These are phyloP conservation scores for Arnoldichthys spilopterus DNA, from an alignment of 2,797 vertebrate genomes.

Conservation along the genomic window DNA sequence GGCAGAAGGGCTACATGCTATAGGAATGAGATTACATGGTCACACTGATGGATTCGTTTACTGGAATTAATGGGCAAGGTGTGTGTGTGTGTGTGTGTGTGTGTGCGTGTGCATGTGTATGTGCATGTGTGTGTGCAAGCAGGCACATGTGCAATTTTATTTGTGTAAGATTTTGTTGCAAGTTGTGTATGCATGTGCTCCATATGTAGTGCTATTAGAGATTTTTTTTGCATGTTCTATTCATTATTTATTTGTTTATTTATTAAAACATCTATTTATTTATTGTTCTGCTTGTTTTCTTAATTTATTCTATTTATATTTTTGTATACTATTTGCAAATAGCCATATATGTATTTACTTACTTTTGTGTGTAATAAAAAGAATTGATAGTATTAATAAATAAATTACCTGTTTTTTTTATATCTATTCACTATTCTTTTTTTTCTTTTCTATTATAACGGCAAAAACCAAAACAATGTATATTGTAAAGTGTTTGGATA, in stretches of 20 bases:
- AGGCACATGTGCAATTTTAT: background rate
- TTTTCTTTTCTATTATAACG: background rate
- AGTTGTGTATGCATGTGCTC: background rate
- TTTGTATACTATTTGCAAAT: background rate
- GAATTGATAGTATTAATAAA: too few species aligned
- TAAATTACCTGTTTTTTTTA: background rate
- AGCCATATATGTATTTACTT: background rate
- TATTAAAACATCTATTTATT: background rate
- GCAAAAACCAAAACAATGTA: background rate
- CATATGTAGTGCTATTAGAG: background rate
- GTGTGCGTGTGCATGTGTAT: constrained; percentile 44
- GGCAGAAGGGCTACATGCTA: background rate
- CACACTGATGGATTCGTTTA: constrained; percentile 14
- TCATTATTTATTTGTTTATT: background rate
- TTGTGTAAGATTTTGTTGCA: background rate
- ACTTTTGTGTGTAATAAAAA: background rate
- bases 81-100: constrained; percentile 57
- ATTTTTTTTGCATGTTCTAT: background rate
- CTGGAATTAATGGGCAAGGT: constrained; percentile 8
- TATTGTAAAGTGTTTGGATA: background rate
- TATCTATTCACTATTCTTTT: background rate
- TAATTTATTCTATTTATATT: background rate
- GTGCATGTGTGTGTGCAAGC: constrained; percentile 33
- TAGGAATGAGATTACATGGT: background rate
- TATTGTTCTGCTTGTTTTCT: background rate